A percentile compares a stretch with the other conserved stretches of the same genome.
Conservation (phyloP, 2,888 invertebrate species). For the Coelopa pilipes region DNA sequence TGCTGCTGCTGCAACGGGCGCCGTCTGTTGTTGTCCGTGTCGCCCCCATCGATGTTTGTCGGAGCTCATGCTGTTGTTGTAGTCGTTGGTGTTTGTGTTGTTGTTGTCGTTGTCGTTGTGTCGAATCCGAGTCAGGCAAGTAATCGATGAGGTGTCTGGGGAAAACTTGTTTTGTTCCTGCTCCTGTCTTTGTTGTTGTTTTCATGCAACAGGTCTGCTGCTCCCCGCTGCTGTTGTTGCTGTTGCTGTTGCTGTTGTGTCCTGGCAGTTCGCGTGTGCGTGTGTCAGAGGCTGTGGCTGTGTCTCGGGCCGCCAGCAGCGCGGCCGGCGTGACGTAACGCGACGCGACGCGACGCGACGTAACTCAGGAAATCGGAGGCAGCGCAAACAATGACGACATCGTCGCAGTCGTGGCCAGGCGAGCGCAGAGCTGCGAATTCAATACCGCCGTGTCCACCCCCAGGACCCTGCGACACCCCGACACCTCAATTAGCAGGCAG, state of each 20-base stretch:
- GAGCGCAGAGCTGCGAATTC: no score
- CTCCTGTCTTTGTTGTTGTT: constrained; percentile 23
- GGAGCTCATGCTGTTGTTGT: constrained; percentile 4
- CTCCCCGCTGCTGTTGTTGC: constrained; percentile 1
- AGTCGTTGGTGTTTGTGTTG: background rate
- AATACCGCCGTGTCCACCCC: no score
- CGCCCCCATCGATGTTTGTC: background rate
- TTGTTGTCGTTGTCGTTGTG: constrained; percentile 36
- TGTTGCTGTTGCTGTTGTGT: constrained; percentile 31
- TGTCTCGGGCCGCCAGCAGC: no score
- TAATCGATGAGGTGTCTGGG: constrained; percentile 27
- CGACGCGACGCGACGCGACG: no score
- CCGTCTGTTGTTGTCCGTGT: constrained; percentile 1
- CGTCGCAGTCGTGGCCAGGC: no score
- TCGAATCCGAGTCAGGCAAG: background rate
- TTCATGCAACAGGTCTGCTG: constrained; percentile 33
- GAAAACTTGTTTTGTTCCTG: constrained; percentile 23
- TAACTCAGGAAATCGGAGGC: no score
- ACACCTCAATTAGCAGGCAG: no score
- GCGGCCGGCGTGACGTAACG: no score
- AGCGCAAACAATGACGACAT: no score
- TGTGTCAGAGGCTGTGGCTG: background rate
- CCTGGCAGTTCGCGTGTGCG: constrained; percentile 24
- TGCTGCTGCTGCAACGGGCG: constrained; percentile 8
- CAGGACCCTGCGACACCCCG: no score